phyloP scores from a whole-genome alignment of 1,140 invertebrate genomes.

The Chironomus striatipennis region DNA sequence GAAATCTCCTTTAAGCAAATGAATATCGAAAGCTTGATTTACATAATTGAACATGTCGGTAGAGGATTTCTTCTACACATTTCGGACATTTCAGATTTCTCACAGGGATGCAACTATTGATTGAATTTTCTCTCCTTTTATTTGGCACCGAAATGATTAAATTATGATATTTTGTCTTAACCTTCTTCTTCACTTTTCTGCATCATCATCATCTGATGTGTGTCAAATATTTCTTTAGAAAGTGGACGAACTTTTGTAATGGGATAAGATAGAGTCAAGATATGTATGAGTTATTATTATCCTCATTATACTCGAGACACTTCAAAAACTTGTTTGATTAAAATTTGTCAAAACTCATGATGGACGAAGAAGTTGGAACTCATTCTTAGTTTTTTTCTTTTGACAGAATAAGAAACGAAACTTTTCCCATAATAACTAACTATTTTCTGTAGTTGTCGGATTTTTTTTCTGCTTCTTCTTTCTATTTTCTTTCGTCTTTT shows the following conservation, averaged over 20 bases:
- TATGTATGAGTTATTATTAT: no score
- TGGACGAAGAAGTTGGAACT: no score
- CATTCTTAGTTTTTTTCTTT: neutral
- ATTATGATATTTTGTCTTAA: no score
- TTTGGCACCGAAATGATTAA: no score
- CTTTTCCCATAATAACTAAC: constrained; percentile 2
- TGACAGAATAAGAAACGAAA: constrained; percentile 7
- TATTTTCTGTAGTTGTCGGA: neutral
- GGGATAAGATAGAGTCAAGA: no score
- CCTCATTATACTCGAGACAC: neutral
- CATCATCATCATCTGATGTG: no score
- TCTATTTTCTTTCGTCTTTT: no score
- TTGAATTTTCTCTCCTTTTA: neutral
- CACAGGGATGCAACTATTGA: neutral
- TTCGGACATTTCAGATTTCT: neutral
- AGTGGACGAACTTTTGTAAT: no score
- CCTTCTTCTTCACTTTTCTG: no score
- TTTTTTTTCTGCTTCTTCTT: no score
- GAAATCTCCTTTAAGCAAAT: neutral
- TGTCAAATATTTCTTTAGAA: no score
- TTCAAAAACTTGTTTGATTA: constrained; percentile 9
- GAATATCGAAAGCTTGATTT: neutral
- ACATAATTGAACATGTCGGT: constrained; percentile 20
- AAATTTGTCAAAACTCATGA: neutral
- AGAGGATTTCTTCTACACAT: neutral